Percentiles rank a stretch among this genome's conserved stretches.
These are phyloP conservation scores for Cebus imitator DNA, from an alignment of 2,113 vertebrate species.

Conservation along the genomic window DNA sequence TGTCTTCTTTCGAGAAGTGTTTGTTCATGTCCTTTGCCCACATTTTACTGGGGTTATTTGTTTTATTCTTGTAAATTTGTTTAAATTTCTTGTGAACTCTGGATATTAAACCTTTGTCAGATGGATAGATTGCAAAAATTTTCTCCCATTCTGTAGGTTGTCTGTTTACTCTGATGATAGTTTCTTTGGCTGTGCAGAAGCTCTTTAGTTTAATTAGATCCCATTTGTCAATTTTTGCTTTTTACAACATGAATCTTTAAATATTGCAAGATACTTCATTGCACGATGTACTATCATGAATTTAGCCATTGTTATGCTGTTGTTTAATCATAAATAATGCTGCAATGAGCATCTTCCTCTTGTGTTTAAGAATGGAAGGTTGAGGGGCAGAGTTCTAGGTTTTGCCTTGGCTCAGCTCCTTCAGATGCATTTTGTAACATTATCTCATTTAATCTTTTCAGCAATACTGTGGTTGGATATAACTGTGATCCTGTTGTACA, in stretches of 20 bases:
- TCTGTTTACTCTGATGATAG: no score
- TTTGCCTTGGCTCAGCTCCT: neutral
- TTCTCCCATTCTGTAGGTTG: no score
- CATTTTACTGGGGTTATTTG: no score
- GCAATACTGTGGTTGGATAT: rapidly evolving
- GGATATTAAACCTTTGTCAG: no score
- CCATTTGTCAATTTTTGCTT: no score
- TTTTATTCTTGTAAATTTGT: no score
- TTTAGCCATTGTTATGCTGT: rapidly evolving
- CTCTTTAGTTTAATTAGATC: no score
- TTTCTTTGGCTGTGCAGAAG: no score
- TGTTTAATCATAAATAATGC: rapidly evolving
- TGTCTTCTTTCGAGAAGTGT: no score
- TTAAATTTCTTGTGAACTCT: no score
- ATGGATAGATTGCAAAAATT: no score
- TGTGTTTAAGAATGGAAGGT: neutral
- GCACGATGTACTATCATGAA: rapidly evolving
- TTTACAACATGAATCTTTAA: neutral
- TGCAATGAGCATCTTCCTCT: rapidly evolving
- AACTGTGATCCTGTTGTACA: neutral
- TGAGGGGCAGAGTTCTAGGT: neutral
- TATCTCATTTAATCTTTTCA: neutral
- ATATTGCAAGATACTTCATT: neutral
- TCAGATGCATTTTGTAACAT: rapidly evolving
- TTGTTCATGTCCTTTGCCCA: no score